These are phyloP conservation scores for Euborellia annulipes DNA, from an alignment of 1,140 invertebrate species.

Conservation along the genomic window DNA sequence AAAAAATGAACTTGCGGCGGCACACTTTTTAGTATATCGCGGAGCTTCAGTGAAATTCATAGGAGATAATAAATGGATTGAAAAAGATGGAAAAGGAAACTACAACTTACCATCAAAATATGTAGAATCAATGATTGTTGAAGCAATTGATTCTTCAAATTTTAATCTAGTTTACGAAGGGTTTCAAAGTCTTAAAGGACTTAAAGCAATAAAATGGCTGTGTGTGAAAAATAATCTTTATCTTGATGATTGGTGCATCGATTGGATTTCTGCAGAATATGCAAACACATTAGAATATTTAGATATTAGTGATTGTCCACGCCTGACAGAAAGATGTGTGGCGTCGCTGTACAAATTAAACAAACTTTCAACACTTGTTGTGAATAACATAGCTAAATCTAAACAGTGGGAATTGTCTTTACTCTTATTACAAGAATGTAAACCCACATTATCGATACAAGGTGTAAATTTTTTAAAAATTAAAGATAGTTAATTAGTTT, in stretches of 20 bases:
- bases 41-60: conserved; percentile 52
- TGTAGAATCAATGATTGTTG: conserved; percentile 35
- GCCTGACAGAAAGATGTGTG: conserved; percentile 45
- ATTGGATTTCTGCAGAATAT: conserved; percentile 41
- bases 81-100: conserved; percentile 24
- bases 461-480: too few relatives aligned
- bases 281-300: conserved; percentile 45
- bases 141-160: conserved; percentile 48
- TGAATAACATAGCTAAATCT: conserved; percentile 30
- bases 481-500: too few relatives aligned
- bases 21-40: conserved; percentile 50
- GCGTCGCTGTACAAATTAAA: conserved; percentile 42
- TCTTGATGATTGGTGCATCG: conserved; percentile 64
- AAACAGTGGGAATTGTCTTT: conserved; percentile 13
- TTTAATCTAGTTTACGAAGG: conserved; percentile 51
- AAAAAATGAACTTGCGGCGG: conserved; percentile 53
- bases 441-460: too few relatives aligned
- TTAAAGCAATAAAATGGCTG: conserved; percentile 43
- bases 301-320: conserved; percentile 51
- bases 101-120: conserved; percentile 38
- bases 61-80: conserved; percentile 29
- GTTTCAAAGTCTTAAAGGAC: conserved; percentile 42
- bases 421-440: too few relatives aligned
- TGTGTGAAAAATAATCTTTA: conserved; percentile 41
- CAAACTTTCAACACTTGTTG: conserved; percentile 35